Evolutionary conservation across 2,113 vertebrate species (phyloP), one percentile per base, ranked within the genome.

Genomic region (Planiliza haematocheilus): DNA sequence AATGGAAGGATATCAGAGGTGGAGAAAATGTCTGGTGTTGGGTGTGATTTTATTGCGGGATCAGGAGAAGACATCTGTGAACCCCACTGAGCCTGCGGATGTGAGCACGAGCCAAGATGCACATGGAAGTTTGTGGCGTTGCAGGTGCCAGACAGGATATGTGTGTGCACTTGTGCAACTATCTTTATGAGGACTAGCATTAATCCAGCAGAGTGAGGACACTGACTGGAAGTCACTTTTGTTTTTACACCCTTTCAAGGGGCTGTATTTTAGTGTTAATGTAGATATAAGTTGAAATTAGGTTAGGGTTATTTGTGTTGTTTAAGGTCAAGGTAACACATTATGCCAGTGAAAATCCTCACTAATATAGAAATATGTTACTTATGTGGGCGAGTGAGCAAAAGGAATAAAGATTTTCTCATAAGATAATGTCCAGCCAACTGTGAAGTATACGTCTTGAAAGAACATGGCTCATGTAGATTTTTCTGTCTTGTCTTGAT

Each of bases 51-150:
- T 59, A 69, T 70, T 57, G 63, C 1, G 4, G 30, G 72, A 64
- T 75, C 59, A 70, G 62, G 36, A 81, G 64, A 74, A 85, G 80
- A 85, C 70, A 79, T 87, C 84, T 84, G 86, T 68, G 83, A 78
- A 81, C 10, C 34, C 63, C 56, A 38, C 70, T 74, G 82, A 82
- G 82, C 70, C 77, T 84, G 73, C 60, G 66, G 80, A 82, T 79
- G 68, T 76, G 64, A 85, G 62, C 3, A 6, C 2, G 30, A 74
- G 83, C 81, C 83, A 87, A 86, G 64, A 74, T 70, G 70, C 66
- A 42, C 74, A 62, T 24, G 56, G 50, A 81, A 79, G 64, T 59
- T 67, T 71, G 78, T 56, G 50, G 62, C 66, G 61, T 42, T 73
- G 72, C 70, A 85, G 70, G 63, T 85, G 78, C 68, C 79, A 88